phyloP scores from a whole-genome alignment of 2,888 invertebrate species.

The Melanchra persicariae region DNA sequence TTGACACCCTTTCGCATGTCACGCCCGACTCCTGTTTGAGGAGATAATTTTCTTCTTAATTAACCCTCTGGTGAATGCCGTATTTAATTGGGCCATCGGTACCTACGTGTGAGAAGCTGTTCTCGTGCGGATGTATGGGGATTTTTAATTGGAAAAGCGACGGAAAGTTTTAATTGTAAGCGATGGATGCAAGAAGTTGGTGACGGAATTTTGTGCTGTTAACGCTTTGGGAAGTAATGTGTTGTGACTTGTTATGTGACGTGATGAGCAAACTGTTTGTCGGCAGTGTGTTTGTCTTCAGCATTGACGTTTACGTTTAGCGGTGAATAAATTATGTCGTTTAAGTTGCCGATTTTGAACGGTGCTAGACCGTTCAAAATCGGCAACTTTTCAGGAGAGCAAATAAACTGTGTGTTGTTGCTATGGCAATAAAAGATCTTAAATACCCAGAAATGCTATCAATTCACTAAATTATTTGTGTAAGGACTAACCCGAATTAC shows the following conservation, averaged over 20 bases:
- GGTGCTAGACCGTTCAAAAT: too few relatives aligned
- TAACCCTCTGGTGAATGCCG: constrained; percentile 85
- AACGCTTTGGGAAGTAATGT: background rate
- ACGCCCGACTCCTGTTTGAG: constrained; percentile 82
- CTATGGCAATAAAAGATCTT: background rate
- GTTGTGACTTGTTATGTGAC: constrained; percentile 1
- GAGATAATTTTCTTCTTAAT: constrained; percentile 89
- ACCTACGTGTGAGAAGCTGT: constrained; percentile 76
- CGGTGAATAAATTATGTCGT: background rate
- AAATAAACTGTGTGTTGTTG: too few relatives aligned
- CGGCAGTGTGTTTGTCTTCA: constrained; percentile 7
- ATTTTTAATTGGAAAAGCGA: constrained; percentile 67
- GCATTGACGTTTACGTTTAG: background rate
- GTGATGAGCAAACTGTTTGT: constrained; percentile 13
- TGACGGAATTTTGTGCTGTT: background rate
- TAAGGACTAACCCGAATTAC: constrained; percentile 31
- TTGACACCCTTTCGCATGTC: constrained; percentile 65
- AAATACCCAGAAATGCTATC: constrained; percentile 21
- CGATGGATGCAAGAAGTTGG: constrained; percentile 30
- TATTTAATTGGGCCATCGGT: constrained; percentile 86
- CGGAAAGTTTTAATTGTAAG: constrained; percentile 37
- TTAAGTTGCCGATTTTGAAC: too few relatives aligned
- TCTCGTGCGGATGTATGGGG: constrained; percentile 53
- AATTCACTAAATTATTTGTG: constrained; percentile 49
- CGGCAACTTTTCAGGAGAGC: background rate